Conservation (phyloP, 2,888 invertebrate genomes). For the Achlya flavicornis region DNA sequence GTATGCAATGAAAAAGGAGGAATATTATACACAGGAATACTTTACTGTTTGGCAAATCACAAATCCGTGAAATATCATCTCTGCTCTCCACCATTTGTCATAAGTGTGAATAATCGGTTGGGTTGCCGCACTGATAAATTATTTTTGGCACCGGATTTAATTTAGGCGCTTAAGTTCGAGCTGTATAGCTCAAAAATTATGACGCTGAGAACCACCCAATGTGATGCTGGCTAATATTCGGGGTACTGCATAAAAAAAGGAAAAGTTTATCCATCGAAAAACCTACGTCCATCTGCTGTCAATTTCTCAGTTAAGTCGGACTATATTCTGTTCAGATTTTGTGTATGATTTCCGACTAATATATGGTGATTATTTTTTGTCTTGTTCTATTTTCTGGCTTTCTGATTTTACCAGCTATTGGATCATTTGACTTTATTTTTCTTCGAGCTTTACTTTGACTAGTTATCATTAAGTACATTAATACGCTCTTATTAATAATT, state of each 20-base stretch:
- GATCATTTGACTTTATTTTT: neutral
- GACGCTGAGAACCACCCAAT: constrained; percentile 46
- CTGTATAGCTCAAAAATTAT: constrained; percentile 41
- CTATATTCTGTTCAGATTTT: too few relatives aligned
- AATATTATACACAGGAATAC: constrained; percentile 39
- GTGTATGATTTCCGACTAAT: too few relatives aligned
- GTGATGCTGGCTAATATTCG: neutral
- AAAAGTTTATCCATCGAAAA: too few relatives aligned
- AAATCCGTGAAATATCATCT: constrained; percentile 71
- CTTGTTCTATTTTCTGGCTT: too few relatives aligned
- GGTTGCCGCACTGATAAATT: constrained; percentile 58
- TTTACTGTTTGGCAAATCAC: constrained; percentile 53
- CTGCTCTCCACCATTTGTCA: constrained; percentile 64
- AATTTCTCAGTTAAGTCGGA: too few relatives aligned
- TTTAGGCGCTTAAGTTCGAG: constrained; percentile 46
- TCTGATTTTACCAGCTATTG: neutral
- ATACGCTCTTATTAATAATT: neutral
- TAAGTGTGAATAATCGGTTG: constrained; percentile 66
- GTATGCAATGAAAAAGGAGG: constrained; percentile 20
- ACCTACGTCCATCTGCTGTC: too few relatives aligned
- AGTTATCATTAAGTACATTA: neutral
- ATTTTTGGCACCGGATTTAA: constrained; percentile 67
- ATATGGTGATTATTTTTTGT: too few relatives aligned
- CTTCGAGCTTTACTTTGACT: neutral
- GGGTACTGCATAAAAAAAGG: neutral